These are phyloP conservation scores for Stenoptilia bipunctidactyla DNA, from an alignment of 2,888 invertebrate genomes.

Conservation along the genomic window DNA sequence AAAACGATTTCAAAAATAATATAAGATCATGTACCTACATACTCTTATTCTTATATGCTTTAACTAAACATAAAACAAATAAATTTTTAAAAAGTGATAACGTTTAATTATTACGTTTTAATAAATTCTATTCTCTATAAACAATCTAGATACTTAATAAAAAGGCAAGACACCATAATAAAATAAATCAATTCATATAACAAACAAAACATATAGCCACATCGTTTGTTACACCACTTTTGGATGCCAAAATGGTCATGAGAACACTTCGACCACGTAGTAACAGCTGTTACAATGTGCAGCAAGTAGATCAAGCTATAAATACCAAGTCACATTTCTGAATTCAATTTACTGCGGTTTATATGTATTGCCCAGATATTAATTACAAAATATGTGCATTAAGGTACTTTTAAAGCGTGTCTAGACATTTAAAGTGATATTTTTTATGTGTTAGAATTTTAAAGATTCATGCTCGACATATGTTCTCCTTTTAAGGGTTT, in stretches of 20 bases:
- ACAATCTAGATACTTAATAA: no score
- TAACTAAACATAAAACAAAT: no score
- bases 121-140: no score
- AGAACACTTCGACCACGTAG: constrained; percentile 25
- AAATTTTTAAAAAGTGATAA: no score
- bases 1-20: no score
- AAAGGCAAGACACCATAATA: no score
- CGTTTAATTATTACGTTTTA: no score
- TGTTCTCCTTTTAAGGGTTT: neutral
- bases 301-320: constrained; percentile 45
- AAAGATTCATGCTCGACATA: constrained; percentile 1
- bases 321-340: constrained; percentile 52
- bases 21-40: no score
- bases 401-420: neutral
- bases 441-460: constrained; percentile 1
- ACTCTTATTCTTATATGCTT: no score
- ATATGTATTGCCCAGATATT: constrained; percentile 26
- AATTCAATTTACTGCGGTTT: constrained; percentile 33
- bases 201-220: no score
- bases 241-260: constrained; percentile 21
- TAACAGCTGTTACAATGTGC: constrained; percentile 34
- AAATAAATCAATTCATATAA: no score
- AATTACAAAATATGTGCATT: constrained; percentile 28
- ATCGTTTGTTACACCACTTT: no score
- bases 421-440: neutral